Evolutionary conservation across 2,888 invertebrate genomes (phyloP), one percentile per base, ranked within the genome.

Genomic region (Cylloceria caligata): DNA sequence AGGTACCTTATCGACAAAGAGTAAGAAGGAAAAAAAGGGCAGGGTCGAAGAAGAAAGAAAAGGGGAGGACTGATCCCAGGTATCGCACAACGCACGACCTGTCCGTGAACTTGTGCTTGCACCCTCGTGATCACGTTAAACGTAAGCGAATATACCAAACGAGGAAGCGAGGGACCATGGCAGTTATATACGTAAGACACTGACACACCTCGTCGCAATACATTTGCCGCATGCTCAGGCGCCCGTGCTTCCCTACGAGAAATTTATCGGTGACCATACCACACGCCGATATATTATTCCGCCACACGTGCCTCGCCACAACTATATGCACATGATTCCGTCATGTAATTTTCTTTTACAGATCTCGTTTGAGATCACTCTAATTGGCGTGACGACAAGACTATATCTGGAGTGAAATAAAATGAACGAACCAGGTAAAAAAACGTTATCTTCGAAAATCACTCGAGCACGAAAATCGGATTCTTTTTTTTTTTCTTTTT

Each of bases 41-140:
- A 9, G 39, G 39, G 65, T 69, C 19, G 34, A 60, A 9, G 34
- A 49, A 39, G 62, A 27, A 64, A 5, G 13, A 4, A 27, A 45
- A 62, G 65, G 60, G 19, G 36, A 73, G 60, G 72, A 81, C 81
- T 72, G 73, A 78, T 81, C 73, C 73, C 55, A 60, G 21, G 21
- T 52, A 5, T 24, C n/a, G 2, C 21, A 16, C 60, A 45, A 36
- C 24, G 52, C 57, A 42, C 64, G 76, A 87, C 86, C 87, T 85
- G 65, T 84, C 77, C 79, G 60, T 83, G 81, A 87, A 84, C 88
- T 86, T 87, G 83, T 62, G 65, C 75, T 80, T 34, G 30, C 49
- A 60, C 60, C 65, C 57, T 78, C 85, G 79, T 76, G 73, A 55
- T 80, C 67, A 85, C 79, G 36, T 11, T 19, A 27, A 39, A 34